These are phyloP conservation scores for Microcebus lehilahytsara DNA, from an alignment of 2,113 vertebrate species.

Conservation along the genomic window DNA sequence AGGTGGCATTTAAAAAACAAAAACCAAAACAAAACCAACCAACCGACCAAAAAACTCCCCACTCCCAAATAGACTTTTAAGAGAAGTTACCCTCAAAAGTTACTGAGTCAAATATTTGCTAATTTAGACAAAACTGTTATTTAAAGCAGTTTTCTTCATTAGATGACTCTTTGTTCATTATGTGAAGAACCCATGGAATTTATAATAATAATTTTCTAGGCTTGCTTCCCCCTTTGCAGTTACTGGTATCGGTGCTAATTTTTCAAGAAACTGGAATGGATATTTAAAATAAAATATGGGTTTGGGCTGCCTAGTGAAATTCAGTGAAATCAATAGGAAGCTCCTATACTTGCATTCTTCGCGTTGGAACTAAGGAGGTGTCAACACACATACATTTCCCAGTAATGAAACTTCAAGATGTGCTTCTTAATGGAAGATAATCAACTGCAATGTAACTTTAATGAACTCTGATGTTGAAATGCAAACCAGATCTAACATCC, in stretches of 20 bases:
- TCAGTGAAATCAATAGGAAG: slow-evolving; percentile 64
- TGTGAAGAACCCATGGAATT: slow-evolving; percentile 39
- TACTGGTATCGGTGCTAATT: slow-evolving; percentile 48
- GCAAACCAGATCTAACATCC: slow-evolving; percentile 70
- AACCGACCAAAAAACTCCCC: background rate
- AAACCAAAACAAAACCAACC: background rate
- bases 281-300: slow-evolving; percentile 68
- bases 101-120: background rate
- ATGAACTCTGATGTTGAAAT: slow-evolving; percentile 77
- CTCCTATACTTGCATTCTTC: slow-evolving; percentile 59
- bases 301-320: slow-evolving; percentile 65
- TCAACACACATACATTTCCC: slow-evolving; percentile 53
- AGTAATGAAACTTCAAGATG: slow-evolving; percentile 68
- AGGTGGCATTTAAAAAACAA: background rate
- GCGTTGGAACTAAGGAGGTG: slow-evolving; percentile 43
- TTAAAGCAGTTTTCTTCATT: background rate
- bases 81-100: slow-evolving; percentile 14
- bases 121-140: background rate
- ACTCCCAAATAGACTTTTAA: background rate
- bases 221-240: background rate
- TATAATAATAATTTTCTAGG: slow-evolving; percentile 42
- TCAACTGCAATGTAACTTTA: slow-evolving; percentile 74
- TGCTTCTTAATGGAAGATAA: slow-evolving; percentile 67
- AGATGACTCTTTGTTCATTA: slow-evolving; percentile 24
- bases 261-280: slow-evolving; percentile 47